Base-by-base conservation (phyloP, 1,140 invertebrate species). In the Ganaspis sp. region DNA sequence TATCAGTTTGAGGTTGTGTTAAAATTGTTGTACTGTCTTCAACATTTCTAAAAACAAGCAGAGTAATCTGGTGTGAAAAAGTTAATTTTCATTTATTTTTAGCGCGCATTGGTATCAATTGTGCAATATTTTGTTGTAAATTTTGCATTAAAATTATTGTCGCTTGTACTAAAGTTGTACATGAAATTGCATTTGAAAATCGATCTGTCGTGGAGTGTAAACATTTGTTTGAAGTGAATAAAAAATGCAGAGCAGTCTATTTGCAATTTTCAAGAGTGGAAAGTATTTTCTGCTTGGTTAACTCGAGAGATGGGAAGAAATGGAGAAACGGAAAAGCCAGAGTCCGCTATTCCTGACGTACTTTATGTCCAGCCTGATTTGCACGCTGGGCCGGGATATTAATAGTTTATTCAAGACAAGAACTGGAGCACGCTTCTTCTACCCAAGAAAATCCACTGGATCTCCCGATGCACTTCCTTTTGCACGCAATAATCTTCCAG, bases 291-390 rank as follows among this genome's bases (percentile, higher is more conserved):
- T 26, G 1, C 23, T 21, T 21, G 54, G n/a, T n/a, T n/a, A n/a
- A n/a, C n/a, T n/a, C 11, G 21, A 8, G 21, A 58, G 19, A 23
- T 9, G 26, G 29, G 23, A 29, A 64, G 21, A 64, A 64, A 34
- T 64, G 23, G 58, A 76, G 42, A 77, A 45, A 73, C 58, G 21
- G 54, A 34, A 6, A 34, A 34, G 29, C 34, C 34, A 79, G 83
- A 78, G 79, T 75, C 73, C 76, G 72, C 79, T 76, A 84, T 84
- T 85, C 81, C 81, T 76, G 76, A 80, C 79, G 84, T 85, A 81
- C 81, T 85, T 85, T 84, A 85, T 81, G 84, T 83, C 83, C 78
- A 73, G 80, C 76, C 84, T 83, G 84, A 84, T 84, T 84, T 84
- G 84, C 81, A 64, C 23, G 78, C 81, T 77, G 77, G 81, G 77